Base-by-base conservation (phyloP, 2,797 vertebrate species). In the Acipenser transmontanus region DNA sequence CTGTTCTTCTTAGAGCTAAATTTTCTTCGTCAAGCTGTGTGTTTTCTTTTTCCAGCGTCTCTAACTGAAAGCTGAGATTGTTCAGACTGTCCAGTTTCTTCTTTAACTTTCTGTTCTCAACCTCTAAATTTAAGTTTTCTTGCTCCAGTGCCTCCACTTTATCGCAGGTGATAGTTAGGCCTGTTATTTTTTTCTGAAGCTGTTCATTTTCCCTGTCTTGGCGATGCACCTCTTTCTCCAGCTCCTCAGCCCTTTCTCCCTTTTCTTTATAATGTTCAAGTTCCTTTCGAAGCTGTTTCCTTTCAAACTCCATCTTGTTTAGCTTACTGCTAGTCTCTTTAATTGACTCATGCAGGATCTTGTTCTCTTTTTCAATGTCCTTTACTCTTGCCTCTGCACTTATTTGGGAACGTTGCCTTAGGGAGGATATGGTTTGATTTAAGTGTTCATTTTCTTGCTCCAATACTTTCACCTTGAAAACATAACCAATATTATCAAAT, bases 301-400 rank as follows among this genome's bases (percentile, higher is more conserved):
- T 91, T 73, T 91, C 90, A 82, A 88, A 90, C 78, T 92, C 90
- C 0, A 79, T 65, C 73, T 89, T 92, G 89, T 1, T 98, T 70
- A 98, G 84, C 75, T 95, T 97, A 76, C 88, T 89, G 17, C 94
- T 94, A 50, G 94, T 96, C 80, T 98, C 96, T 63, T 95, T 95
- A 75, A 98, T 95, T 65, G 96, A 97, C 71, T 99, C 96, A 1
- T 99, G 95, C 20, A 99, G 93, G 69, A 97, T 85, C 34, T 94
- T 92, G 66, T 99, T 99, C 79, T 99, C 97, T 74, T 97, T 97
- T 77, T 99, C 96, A 68, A 98, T 93, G 63, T 98, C 97, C 75
- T 94, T 97, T 69, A 97, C 93, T 34, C 95, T 93, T 0, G 96
- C 95, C 81, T 99, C 97, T 0, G 94, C 89, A 14, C 96, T 91